Evolutionary conservation across 2,113 vertebrate species (phyloP).

Genomic region (Lota lota): DNA sequence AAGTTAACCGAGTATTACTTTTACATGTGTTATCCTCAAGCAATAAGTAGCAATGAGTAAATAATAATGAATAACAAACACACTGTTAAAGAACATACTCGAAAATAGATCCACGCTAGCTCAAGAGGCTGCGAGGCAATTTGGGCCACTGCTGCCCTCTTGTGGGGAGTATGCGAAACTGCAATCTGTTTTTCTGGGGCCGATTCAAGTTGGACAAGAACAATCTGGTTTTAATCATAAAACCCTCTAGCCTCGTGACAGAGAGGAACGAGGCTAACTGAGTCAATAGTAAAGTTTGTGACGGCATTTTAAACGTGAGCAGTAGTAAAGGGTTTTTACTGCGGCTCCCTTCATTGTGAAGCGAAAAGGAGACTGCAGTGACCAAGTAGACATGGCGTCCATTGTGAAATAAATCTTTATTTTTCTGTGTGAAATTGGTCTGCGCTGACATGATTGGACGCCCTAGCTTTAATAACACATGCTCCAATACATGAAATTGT

Average conservation of each 20-base stretch:
- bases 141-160: slow-evolving; percentile 61
- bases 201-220: slow-evolving; percentile 48
- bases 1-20: too few species aligned
- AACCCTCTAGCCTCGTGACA: slow-evolving; percentile 57
- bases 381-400: too few species aligned
- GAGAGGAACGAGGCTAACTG: slow-evolving; percentile 55
- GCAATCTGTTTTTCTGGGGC: slow-evolving; percentile 65
- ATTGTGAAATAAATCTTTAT: too few species aligned
- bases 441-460: too few species aligned
- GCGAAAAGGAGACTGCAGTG: slow-evolving; percentile 4
- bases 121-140: neutral
- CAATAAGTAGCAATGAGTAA: too few species aligned
- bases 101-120: too few species aligned
- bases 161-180: slow-evolving; percentile 69
- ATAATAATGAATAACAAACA: too few species aligned
- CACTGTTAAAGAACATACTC: too few species aligned
- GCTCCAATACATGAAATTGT: too few species aligned
- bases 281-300: slow-evolving; percentile 52
- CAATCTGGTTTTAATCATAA: slow-evolving; percentile 78
- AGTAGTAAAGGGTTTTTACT: slow-evolving; percentile 19
- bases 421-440: too few species aligned
- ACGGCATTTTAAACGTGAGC: slow-evolving; percentile 57
- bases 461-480: too few species aligned
- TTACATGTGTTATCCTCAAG: too few species aligned
- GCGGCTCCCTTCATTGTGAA: slow-evolving; percentile 10